A percentile compares a stretch with the other conserved stretches of the same genome.
These are phyloP conservation scores for Labia minor DNA, from an alignment of 2,888 invertebrate species.

Conservation along the genomic window DNA sequence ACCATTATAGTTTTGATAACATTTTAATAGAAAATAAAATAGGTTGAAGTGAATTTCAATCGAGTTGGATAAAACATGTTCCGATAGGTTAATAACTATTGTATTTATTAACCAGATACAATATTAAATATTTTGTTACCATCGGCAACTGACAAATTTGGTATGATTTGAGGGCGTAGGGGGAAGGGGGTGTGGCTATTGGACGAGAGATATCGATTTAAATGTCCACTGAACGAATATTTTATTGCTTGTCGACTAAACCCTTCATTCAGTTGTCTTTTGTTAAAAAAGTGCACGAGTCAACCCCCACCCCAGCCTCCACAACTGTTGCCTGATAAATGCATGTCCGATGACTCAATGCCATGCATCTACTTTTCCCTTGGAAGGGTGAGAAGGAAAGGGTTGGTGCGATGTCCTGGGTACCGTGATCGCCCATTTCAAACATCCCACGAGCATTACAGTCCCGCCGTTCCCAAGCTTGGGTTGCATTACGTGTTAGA, in stretches of 20 bases:
- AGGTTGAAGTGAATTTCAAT: too few species aligned
- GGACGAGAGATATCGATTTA: neutral
- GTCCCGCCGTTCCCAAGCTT: too few species aligned
- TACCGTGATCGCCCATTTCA: neutral
- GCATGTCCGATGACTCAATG: conserved; percentile 1
- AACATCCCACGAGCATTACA: neutral
- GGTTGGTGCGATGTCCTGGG: neutral
- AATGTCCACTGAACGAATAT: neutral
- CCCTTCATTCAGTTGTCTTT: neutral
- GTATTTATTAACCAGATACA: too few species aligned
- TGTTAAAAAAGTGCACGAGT: neutral
- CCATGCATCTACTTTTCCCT: neutral
- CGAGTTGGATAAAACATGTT: too few species aligned
- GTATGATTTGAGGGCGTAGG: too few species aligned
- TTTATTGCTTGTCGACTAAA: neutral
- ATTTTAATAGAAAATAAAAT: too few species aligned
- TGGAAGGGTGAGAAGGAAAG: neutral
- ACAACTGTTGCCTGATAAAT: neutral
- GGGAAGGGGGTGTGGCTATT: neutral
- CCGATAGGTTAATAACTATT: too few species aligned
- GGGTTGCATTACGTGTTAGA: too few species aligned
- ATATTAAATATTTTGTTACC: too few species aligned
- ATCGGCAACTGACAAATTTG: too few species aligned
- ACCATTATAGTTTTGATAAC: too few species aligned
- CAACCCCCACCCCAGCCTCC: neutral